These are phyloP conservation scores for Squalus acanthias DNA, from an alignment of 2,797 vertebrate species.

Conservation along the genomic window DNA sequence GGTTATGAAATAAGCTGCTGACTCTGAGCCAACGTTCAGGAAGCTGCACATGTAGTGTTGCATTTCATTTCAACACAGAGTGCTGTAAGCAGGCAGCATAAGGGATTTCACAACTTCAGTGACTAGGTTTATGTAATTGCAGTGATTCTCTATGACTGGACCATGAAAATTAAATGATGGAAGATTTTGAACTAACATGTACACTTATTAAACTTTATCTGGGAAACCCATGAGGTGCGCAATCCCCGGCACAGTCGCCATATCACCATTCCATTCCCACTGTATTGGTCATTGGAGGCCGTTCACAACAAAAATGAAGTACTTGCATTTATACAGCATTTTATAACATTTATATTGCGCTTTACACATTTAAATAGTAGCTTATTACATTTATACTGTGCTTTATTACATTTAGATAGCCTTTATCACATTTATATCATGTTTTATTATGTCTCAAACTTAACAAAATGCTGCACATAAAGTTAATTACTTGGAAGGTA, in stretches of 20 bases:
- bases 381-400: too few species aligned
- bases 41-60: neutral
- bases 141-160: neutral
- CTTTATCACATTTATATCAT: neutral
- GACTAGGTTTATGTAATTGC: neutral
- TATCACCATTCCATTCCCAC: neutral
- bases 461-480: neutral
- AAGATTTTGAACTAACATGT: neutral
- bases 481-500: neutral
- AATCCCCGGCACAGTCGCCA: neutral
- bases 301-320: neutral
- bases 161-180: neutral
- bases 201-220: neutral
- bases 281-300: neutral
- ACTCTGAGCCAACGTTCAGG: neutral
- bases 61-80: neutral
- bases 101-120: neutral
- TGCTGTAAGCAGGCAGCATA: too few species aligned
- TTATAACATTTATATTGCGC: neutral
- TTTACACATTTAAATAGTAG: neutral
- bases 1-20: neutral
- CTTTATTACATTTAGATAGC: too few species aligned
- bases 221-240: neutral
- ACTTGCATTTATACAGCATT: neutral
- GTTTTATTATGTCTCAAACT: neutral